Base-by-base conservation (phyloP, 2,888 invertebrate species). In the Drosophila phalerata region DNA sequence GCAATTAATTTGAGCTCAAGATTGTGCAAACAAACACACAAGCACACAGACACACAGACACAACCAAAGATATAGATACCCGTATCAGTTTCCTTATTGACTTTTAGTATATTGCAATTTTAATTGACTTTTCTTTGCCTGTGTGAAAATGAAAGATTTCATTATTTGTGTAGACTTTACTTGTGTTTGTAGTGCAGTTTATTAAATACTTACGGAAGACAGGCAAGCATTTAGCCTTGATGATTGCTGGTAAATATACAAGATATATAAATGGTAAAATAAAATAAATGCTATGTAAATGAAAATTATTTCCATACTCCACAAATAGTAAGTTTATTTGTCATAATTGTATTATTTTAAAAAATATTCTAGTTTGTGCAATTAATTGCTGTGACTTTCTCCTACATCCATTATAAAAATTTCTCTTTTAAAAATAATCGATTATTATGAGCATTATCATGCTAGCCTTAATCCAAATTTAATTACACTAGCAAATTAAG, bases 1-100 rank as follows among this genome's bases (percentile, higher is more conserved):
- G 70, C 79, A 75, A 79, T 75, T 79, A 66, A 77, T 77, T 75
- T 75, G 55, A 56, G 43, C 75, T 66, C 43, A 63, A 70, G 45
- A 62, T 74, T 72, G 48, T 15, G 22, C 43, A 77, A 60, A 63
- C 42, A 49, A 45, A 19, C 15, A 19, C 25, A 42, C 13, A 11
- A 11, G 11, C 49, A 60, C 9, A 60, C 51, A 45, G 15, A 45
- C 6, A 25, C 6, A 25, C 28, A 34, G 3, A 60, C 11, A 60
- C 34, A 37, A 5, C 28, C 28, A 28, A 30, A 30, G n/a, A 25
- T 10, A 30, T 28, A 43, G 19, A 42, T 43, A 25, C n/a, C 28
- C 25, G 28, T 38, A 47, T 55, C 37, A 47, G 45, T 55, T 48
- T 48, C 38, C 25, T 47, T 57, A 61, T 65, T 66, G 40, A 32